phyloP scores from a whole-genome alignment of 2,113 vertebrate species.

The Gymnobelideus leadbeateri region DNA sequence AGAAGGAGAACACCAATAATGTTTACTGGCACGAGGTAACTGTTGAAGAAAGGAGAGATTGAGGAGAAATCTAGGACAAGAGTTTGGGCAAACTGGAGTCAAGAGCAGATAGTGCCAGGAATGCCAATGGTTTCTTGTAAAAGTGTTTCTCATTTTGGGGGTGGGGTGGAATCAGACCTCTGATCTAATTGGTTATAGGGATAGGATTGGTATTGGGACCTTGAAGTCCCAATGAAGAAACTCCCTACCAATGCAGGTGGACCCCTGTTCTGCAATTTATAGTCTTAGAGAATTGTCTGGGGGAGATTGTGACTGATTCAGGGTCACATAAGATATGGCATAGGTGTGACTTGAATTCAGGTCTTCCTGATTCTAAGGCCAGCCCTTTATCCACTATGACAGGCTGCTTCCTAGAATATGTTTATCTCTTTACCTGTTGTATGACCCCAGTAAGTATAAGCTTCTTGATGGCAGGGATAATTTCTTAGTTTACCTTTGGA shows the following conservation, averaged over 20 bases:
- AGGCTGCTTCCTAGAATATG: not conserved
- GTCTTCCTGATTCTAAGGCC: not conserved
- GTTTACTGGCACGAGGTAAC: not conserved
- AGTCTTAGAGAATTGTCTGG: not conserved
- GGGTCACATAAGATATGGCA: not conserved
- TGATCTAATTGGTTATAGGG: not conserved
- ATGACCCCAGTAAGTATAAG: not conserved
- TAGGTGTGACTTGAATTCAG: not conserved
- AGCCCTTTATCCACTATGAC: not conserved
- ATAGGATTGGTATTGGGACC: not conserved
- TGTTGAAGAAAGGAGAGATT: not conserved
- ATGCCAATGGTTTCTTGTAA: not conserved
- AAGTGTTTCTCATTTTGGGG: not conserved
- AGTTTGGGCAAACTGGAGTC: not conserved
- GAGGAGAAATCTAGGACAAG: not conserved
- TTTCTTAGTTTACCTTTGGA: not conserved
- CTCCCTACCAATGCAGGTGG: not conserved
- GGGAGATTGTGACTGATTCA: not conserved
- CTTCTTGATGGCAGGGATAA: not conserved
- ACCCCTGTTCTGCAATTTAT: not conserved
- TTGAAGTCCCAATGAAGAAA: not conserved
- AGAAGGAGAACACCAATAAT: not conserved
- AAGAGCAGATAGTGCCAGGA: not conserved
- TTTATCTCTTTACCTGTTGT: not conserved
- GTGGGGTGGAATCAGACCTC: not conserved